Evolutionary conservation across 2,888 invertebrate species (phyloP).

Genomic region (Troglohyphantes excavatus): DNA sequence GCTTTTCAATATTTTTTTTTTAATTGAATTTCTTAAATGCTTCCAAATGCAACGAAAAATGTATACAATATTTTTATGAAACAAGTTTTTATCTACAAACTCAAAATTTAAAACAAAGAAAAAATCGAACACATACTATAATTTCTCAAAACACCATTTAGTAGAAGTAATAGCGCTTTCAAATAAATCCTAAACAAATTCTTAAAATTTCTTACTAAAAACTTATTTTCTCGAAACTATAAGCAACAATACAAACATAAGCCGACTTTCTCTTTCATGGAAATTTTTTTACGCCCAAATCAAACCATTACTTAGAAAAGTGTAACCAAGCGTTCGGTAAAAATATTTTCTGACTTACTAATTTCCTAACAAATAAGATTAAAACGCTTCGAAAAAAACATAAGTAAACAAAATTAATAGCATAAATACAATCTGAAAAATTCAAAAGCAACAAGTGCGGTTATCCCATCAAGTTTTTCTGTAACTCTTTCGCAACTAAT

Average conservation of each 20-base stretch:
- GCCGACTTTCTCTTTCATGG: neutral
- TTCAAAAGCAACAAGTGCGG: conserved; percentile 59
- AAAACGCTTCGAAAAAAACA: conserved; percentile 10
- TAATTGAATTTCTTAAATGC: no score
- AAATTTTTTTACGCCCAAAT: neutral
- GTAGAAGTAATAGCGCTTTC: neutral
- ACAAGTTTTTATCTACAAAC: no score
- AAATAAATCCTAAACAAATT: neutral
- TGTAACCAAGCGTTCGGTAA: conserved; percentile 22
- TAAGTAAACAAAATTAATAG: conserved; percentile 29
- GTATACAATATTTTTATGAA: no score
- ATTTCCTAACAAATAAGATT: conserved; percentile 56
- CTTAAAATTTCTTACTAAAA: neutral
- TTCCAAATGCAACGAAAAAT: no score
- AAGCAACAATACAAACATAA: neutral
- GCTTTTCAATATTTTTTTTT: no score
- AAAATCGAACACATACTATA: no score
- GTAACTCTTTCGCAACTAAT: conserved; percentile 48
- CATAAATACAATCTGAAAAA: conserved; percentile 54
- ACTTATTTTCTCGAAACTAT: neutral
- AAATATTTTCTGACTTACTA: conserved; percentile 34
- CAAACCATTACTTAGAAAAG: conserved; percentile 20
- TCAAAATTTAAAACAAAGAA: no score
- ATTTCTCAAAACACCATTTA: neutral
- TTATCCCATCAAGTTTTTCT: conserved; percentile 46